Evolutionary conservation across 2,113 vertebrate species (phyloP).

Genomic region (Siphamia tubifer): DNA sequence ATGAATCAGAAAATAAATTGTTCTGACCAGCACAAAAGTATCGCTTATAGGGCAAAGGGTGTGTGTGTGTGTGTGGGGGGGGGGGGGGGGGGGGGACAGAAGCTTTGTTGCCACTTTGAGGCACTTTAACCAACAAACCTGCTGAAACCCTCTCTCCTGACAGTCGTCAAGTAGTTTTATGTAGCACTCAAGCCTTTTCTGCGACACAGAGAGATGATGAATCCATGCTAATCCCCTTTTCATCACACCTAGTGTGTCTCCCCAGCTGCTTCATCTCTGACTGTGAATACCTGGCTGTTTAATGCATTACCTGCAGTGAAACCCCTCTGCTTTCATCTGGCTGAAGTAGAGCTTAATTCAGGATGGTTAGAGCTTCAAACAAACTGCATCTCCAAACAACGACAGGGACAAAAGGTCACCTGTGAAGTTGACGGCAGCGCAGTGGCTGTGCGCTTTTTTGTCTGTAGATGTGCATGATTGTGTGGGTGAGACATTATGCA

Average conservation of each 20-base stretch:
- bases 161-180: background rate
- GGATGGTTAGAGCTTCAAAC: constrained; percentile 49
- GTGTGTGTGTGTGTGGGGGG: too few relatives aligned
- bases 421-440: constrained; percentile 30
- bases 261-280: constrained; percentile 22
- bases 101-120: background rate
- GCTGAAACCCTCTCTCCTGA: background rate
- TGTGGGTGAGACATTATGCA: constrained; percentile 7
- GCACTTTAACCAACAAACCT: constrained; percentile 10
- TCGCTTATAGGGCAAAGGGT: too few relatives aligned
- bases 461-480: background rate
- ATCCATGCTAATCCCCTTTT: constrained; percentile 62
- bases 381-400: constrained; percentile 33
- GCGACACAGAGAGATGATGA: constrained; percentile 28
- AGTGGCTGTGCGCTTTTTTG: background rate
- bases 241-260: constrained; percentile 34
- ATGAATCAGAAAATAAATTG: too few relatives aligned
- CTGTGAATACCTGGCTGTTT: constrained; percentile 58
- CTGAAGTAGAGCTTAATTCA: constrained; percentile 48
- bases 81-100: background rate
- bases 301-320: constrained; percentile 43
- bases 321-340: constrained; percentile 57
- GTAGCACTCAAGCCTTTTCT: constrained; percentile 4
- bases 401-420: constrained; percentile 49
- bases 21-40: too few relatives aligned